Base-by-base conservation (phyloP, 2,113 vertebrate genomes). In the Poecilia latipinna region DNA sequence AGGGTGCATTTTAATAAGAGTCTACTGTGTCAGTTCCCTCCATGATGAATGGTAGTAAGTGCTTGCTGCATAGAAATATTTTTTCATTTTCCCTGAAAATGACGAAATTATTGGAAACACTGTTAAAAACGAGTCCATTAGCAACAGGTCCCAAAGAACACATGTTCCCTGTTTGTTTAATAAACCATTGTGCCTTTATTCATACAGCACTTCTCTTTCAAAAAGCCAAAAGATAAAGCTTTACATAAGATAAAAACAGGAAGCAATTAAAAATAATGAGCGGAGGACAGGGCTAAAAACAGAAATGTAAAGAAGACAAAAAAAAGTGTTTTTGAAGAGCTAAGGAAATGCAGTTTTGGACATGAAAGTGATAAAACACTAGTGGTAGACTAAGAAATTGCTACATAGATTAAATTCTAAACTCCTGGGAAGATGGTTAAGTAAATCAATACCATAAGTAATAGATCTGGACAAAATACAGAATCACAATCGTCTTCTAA, bases 21-120 rank as follows among this genome's bases (percentile, higher is more conserved):
- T 15, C 44, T 12, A 8, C 28, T 65, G 12, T 26, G 11, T 65
- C 7, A 19, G 15, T 29, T 28, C 33, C 44, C 74, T 6, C 74
- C 39, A 80, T 75, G 60, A 80, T 76, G 71, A 37, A 78, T 37
- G 4, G 17, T 35, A 64, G 11, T 65, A 66, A 24, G 28, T 29
- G 65, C 57, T 24, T 13, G 19, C 31, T 64, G 44, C 28, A 67
- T 51, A 8, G 65, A 65, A 67, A 72, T 11, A 24, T 2, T 57
- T 57, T 57, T 57, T 22, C 17, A 0, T 24, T 80, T 79, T 70
- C 72, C 33, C 10, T 4, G 26, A 69, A 72, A 8, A 44, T 68
- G 57, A 69, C n/a, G 11, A 35, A 31, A 33, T 54, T 63, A 73
- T n/a, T 31, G 19, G 8, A 3, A 68, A 31, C 24, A 17, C 1